phyloP scores from a whole-genome alignment of 2,113 vertebrate species.

The Echinops telfairi region DNA sequence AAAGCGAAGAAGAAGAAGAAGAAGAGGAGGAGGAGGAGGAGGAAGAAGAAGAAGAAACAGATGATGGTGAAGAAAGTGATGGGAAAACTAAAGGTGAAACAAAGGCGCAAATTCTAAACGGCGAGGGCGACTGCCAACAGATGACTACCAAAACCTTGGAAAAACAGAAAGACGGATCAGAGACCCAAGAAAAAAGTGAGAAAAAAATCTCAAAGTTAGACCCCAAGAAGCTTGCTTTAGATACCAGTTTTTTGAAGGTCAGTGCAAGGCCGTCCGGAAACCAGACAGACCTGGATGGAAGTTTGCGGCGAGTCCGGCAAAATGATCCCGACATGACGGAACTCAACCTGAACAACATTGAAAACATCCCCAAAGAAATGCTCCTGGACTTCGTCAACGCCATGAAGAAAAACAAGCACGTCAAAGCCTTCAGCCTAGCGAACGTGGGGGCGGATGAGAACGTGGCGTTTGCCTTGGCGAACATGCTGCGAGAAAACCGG shows the following conservation, averaged over 20 bases:
- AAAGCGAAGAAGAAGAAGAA: slow-evolving; percentile 82
- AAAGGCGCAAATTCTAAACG: slow-evolving; percentile 47
- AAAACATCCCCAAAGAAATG: slow-evolving; percentile 98
- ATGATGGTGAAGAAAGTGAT: slow-evolving; percentile 64
- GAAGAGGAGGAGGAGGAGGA: slow-evolving; percentile 67
- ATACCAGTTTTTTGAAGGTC: slow-evolving; percentile 92
- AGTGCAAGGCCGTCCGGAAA: slow-evolving; percentile 97
- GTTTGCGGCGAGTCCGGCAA: slow-evolving; percentile 92
- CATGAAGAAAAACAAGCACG: slow-evolving; percentile 95
- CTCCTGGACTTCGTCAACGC: slow-evolving; percentile 94
- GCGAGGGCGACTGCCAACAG: slow-evolving; percentile 19
- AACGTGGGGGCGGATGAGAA: slow-evolving; percentile 97
- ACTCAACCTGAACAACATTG: slow-evolving; percentile 98
- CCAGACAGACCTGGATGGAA: slow-evolving; percentile 95
- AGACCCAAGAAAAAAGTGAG: slow-evolving; percentile 85
- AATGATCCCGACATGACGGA: slow-evolving; percentile 94
- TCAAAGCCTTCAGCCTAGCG: slow-evolving; percentile 95
- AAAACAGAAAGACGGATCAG: slow-evolving; percentile 66
- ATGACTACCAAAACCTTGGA: neutral
- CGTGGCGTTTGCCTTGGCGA: slow-evolving; percentile 92
- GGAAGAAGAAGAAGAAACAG: slow-evolving; percentile 41
- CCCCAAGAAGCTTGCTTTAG: slow-evolving; percentile 92
- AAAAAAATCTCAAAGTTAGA: slow-evolving; percentile 94
- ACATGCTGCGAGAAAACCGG: slow-evolving; percentile 97
- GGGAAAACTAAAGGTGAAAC: slow-evolving; percentile 54